Base-by-base conservation (phyloP, 2,797 vertebrate genomes). In the Pseudochaenichthys georgianus region DNA sequence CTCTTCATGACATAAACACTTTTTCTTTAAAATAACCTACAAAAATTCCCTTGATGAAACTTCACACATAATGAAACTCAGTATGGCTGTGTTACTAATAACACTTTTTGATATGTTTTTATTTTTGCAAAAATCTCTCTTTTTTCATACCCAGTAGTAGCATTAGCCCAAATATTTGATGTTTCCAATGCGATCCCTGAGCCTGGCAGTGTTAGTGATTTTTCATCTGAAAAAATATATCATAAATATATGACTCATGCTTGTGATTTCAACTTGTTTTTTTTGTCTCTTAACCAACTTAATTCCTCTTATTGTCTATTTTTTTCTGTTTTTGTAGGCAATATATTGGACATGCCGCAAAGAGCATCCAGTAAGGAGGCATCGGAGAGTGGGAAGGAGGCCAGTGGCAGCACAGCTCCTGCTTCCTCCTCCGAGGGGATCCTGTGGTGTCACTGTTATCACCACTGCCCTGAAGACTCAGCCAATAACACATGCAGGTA, bases 401-500 rank as follows among this genome's bases (percentile, higher is more conserved):
- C 94, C 1, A 87, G 93, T 5, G 96, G 96, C 79, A 96, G 94
- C 80, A 93, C 95, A 0, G 96, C 92, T 60, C 89, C 96, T n/a
- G 90, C 94, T 31, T 94, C 95, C 48, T 94, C 96, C 3, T 93
- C 96, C 0, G 94, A 95, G 69, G 96, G 95, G 87, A 87, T 95
- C 54, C 92, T 99, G 75, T 96, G 92, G 90, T 99, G 98, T 77
- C 95, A 97, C 87, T 99, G 98, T 82, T 95, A 97, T 70, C 96
- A 98, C 85, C 96, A 99, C 66, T 99, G 98, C 80, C 97, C 98
- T 0, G 98, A 98, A 66, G 97, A 98, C 71, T 96, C 96, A 0
- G 93, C 93, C 84, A 99, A 99, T 90, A 97, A 96, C 81, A 97
- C 97, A 31, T 99, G 98, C 97, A 97, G 96, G 98, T 99, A 86